A percentile compares a stretch with the other conserved stretches of the same genome.
Evolutionary conservation across 2,888 invertebrate genomes (phyloP).

Genomic region (Invenusta paracnida): DNA sequence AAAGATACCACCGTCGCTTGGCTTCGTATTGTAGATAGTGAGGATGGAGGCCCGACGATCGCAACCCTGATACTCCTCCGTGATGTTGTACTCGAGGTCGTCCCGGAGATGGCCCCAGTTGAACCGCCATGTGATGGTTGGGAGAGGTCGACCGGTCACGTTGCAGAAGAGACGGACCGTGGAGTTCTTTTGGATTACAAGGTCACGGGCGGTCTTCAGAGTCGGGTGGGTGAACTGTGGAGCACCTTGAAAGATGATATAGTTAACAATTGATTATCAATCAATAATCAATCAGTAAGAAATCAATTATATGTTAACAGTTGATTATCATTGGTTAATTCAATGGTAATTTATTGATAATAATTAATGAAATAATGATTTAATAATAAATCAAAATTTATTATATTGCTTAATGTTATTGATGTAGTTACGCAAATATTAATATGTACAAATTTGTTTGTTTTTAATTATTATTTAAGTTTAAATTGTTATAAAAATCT

Average conservation of each 20-base stretch:
- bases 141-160: not conserved
- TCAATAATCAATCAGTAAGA: no score
- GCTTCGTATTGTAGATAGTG: not conserved
- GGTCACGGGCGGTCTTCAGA: not conserved
- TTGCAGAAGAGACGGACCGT: not conserved
- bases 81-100: not conserved
- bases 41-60: not conserved
- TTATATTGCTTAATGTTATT: not conserved
- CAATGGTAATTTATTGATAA: not conserved
- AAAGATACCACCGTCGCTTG: conserved; percentile 13
- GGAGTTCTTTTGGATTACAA: not conserved
- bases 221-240: not conserved
- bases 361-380: not conserved
- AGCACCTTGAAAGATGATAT: not conserved
- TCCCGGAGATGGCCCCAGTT: not conserved
- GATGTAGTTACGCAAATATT: not conserved
- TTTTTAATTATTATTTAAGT: not conserved
- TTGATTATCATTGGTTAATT: not conserved
- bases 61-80: conserved; percentile 42
- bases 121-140: not conserved
- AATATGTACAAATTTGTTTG: not conserved
- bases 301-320: no score
- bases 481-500: not conserved
- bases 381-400: not conserved
- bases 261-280: not conserved